phyloP scores from a whole-genome alignment of 2,113 vertebrate genomes.

The Oriolus oriolus region DNA sequence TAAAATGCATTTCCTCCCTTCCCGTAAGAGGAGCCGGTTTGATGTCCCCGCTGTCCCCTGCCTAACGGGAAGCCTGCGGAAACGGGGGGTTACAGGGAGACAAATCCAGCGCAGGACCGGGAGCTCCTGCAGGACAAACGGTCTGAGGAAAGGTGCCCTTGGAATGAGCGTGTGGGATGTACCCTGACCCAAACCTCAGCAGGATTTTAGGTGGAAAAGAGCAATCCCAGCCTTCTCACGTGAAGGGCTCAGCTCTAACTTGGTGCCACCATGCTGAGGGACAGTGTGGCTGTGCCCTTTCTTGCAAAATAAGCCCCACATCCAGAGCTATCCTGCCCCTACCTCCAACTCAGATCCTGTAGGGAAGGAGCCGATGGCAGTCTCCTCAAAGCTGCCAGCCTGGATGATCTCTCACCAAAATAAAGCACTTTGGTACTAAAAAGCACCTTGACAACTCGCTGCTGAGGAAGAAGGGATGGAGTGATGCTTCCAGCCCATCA shows the following conservation, averaged over 20 bases:
- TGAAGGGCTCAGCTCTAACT: background rate
- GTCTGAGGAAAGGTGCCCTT: background rate
- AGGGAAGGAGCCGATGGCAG: background rate
- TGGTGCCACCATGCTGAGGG: background rate
- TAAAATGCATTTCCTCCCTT: background rate
- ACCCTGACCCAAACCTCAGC: background rate
- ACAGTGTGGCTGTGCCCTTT: fast-evolving
- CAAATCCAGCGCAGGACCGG: fast-evolving
- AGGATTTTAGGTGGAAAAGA: background rate
- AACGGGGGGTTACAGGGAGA: fast-evolving
- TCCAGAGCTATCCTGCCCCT: background rate
- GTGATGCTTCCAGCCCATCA: background rate
- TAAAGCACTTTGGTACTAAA: background rate
- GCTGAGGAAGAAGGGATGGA: background rate
- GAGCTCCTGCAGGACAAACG: background rate
- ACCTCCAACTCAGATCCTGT: background rate
- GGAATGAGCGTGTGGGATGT: background rate
- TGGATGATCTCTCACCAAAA: background rate
- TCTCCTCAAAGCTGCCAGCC: background rate
- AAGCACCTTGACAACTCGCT: background rate
- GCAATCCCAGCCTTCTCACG: background rate
- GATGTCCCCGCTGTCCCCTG: background rate
- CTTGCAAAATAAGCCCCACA: background rate
- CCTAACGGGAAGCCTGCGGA: fast-evolving
- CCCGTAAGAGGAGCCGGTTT: background rate